Evolutionary conservation across 2,113 vertebrate genomes (phyloP).

Genomic region (Carassius carassius): DNA sequence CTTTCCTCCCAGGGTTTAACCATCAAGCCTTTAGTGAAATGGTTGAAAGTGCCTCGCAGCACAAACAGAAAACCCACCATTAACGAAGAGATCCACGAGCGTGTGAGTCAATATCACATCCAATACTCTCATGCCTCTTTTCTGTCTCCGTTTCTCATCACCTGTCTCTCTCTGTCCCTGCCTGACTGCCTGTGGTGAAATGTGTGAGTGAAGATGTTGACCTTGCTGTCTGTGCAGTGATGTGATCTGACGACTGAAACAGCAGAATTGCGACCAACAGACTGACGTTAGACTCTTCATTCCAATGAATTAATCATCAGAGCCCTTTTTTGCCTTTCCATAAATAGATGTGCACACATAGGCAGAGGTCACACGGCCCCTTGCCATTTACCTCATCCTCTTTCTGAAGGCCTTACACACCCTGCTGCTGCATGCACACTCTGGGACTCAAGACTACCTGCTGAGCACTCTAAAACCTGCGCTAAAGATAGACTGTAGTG

Average conservation of each 20-base stretch:
- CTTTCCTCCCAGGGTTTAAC: slow-evolving; percentile 84
- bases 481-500: slow-evolving; percentile 44
- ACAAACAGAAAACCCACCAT: slow-evolving; percentile 93
- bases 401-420: slow-evolving; percentile 37
- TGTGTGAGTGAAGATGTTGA: slow-evolving; percentile 20
- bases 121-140: background rate
- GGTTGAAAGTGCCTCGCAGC: slow-evolving; percentile 94
- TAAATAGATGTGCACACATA: slow-evolving; percentile 29
- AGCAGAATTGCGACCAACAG: background rate
- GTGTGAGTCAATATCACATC: slow-evolving; percentile 74
- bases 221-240: slow-evolving; percentile 35
- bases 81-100: slow-evolving; percentile 95
- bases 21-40: slow-evolving; percentile 94
- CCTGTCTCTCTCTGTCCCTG: slow-evolving; percentile 20
- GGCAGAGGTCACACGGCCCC: background rate
- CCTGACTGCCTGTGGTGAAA: slow-evolving; percentile 1
- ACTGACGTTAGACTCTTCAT: slow-evolving; percentile 32
- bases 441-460: slow-evolving; percentile 25
- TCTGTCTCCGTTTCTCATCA: background rate
- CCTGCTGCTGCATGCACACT: slow-evolving; percentile 24
- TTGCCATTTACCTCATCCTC: background rate
- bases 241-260: slow-evolving; percentile 11
- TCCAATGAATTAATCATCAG: slow-evolving; percentile 59
- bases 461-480: slow-evolving; percentile 40
- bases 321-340: slow-evolving; percentile 40